Base-by-base conservation (phyloP, 1,140 invertebrate genomes). In the Drosophila sulfurigaster region DNA sequence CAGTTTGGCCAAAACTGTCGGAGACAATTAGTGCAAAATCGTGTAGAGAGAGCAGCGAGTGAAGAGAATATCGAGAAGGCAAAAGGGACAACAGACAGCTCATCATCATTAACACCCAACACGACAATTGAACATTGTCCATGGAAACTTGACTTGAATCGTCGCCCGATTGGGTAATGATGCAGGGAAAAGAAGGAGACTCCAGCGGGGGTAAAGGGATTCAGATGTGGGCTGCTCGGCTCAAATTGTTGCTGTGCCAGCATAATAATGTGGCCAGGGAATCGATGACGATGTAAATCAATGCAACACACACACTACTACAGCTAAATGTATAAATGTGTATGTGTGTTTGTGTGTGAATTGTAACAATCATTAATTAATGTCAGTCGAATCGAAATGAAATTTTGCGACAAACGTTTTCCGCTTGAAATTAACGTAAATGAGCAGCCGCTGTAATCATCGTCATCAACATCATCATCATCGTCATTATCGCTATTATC, bases 381-480 rank as follows among this genome's bases (percentile, higher is more conserved):
- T 88, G 83, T 83, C 83, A 88, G 89, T 89, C 85, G 83, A 87
- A 88, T 79, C 66, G 82, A 87, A 87, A 88, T 89, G 80, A 88
- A 88, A 89, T 88, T 88, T 88, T 87, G 85, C 83, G 80, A 88
- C 83, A 89, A 88, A 88, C 83, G 85, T 83, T 88, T 88, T 89
- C 80, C 83, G 83, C 85, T 78, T 76, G 83, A 77, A 88, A 88
- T 88, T 83, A 88, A 82, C 73, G 80, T 74, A 87, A 86, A 86
- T 86, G 82, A 86, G 82, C 82, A 79, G 64, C 64, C 62, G 56
- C 45, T 11, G 11, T 73, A 38, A 56, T 64, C 58, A 43, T 51
- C 35, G 32, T 38, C 43, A 38, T 25, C 11, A 68, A 35, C 35
- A 35, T 25, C 52, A 72, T 52, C 54, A 51, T 20, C 68, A n/a